These are phyloP conservation scores for Brenthis ino DNA, from an alignment of 2,888 invertebrate species.

Conservation along the genomic window DNA sequence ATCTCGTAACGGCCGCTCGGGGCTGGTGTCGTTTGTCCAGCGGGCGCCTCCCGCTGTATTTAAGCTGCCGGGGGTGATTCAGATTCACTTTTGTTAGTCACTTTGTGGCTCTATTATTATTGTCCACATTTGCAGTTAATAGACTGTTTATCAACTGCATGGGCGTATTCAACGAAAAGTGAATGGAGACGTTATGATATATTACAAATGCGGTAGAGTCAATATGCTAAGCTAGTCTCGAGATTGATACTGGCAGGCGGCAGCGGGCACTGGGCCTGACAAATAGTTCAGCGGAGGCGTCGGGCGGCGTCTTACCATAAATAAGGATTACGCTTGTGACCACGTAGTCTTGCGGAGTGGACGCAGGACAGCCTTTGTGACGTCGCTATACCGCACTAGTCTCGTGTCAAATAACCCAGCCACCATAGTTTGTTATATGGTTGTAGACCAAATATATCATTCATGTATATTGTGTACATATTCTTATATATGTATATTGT, in stretches of 20 bases:
- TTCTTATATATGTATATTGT: too few species aligned
- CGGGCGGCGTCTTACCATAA: constrained; percentile 79
- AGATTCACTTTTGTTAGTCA: constrained; percentile 75
- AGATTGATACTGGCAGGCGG: constrained; percentile 72
- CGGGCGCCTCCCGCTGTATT: constrained; percentile 55
- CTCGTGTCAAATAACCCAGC: constrained; percentile 57
- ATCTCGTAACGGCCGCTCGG: constrained; percentile 64
- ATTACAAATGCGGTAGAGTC: constrained; percentile 38
- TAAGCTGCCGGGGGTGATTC: constrained; percentile 61
- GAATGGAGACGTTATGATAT: constrained; percentile 46
- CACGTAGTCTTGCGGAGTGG: constrained; percentile 74
- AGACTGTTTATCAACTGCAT: constrained; percentile 51
- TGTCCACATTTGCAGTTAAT: constrained; percentile 58
- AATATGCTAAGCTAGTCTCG: constrained; percentile 59
- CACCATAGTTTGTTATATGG: constrained; percentile 35
- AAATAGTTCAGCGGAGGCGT: constrained; percentile 76
- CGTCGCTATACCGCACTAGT: constrained; percentile 53
- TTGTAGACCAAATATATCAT: constrained; percentile 3
- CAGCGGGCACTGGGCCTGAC: constrained; percentile 63
- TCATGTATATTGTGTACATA: not conserved
- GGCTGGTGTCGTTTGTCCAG: constrained; percentile 62
- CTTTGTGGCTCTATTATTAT: constrained; percentile 65
- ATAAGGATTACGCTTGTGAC: constrained; percentile 79
- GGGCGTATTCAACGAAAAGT: constrained; percentile 47
- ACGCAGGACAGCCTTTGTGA: constrained; percentile 61